phyloP scores from a whole-genome alignment of 2,888 invertebrate species.

The Orthosia cruda region DNA sequence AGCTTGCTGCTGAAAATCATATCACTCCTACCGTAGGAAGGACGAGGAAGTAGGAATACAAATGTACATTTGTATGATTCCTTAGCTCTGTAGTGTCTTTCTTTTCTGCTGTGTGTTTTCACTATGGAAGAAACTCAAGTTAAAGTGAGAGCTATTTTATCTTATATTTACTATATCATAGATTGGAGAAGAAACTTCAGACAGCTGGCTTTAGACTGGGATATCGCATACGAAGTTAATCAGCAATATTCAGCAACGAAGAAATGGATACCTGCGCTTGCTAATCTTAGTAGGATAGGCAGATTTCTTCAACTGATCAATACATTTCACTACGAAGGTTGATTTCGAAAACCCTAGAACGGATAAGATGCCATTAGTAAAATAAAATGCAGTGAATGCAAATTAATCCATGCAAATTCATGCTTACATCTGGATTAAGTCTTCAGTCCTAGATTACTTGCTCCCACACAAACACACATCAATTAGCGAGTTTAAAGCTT shows the following conservation, averaged over 20 bases:
- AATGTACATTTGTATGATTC: too few relatives aligned
- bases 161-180: too few relatives aligned
- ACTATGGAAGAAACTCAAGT: too few relatives aligned
- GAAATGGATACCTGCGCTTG: background rate
- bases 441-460: background rate
- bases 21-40: too few relatives aligned
- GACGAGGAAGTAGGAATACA: too few relatives aligned
- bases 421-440: slow-evolving; percentile 7
- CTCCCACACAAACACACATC: background rate
- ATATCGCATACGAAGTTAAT: background rate
- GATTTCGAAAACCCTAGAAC: background rate
- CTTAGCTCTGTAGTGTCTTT: too few relatives aligned
- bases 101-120: too few relatives aligned
- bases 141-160: too few relatives aligned
- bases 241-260: background rate
- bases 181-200: too few relatives aligned
- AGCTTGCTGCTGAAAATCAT: too few relatives aligned
- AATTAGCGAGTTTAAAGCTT: background rate
- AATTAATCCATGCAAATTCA: slow-evolving; percentile 2
- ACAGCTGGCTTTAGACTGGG: background rate
- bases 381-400: background rate
- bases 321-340: background rate
- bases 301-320: background rate
- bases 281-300: background rate
- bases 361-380: too few relatives aligned